These are phyloP conservation scores for Ramazzottius varieornatus DNA, from an alignment of 2,888 invertebrate species.

Conservation along the genomic window DNA sequence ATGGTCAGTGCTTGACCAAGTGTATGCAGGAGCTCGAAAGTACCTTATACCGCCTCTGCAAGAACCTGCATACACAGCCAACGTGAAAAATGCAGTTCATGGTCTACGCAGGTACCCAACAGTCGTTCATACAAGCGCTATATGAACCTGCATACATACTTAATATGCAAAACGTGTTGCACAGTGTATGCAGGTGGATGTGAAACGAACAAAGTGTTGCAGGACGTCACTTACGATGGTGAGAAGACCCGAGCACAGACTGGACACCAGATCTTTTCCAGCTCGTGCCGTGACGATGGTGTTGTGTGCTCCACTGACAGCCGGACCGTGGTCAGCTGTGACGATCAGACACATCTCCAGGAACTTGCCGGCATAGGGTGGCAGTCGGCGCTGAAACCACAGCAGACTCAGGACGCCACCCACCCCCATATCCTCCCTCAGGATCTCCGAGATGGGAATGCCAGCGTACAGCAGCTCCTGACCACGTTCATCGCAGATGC, in stretches of 20 bases:
- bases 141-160: too few species aligned
- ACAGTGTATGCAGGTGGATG: too few species aligned
- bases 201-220: too few species aligned
- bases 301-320: slow-evolving; percentile 92
- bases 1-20: too few species aligned
- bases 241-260: slow-evolving; percentile 73
- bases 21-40: too few species aligned
- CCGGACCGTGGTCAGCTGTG: slow-evolving; percentile 93
- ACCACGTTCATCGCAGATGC: slow-evolving; percentile 93
- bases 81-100: too few species aligned
- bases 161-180: too few species aligned
- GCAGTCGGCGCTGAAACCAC: slow-evolving; percentile 93
- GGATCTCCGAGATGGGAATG: slow-evolving; percentile 46
- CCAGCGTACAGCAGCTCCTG: slow-evolving; percentile 90
- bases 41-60: too few species aligned
- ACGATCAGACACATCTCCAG: slow-evolving; percentile 97
- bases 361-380: slow-evolving; percentile 78
- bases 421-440: slow-evolving; percentile 80
- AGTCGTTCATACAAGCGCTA: too few species aligned
- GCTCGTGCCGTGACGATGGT: slow-evolving; percentile 91
- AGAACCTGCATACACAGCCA: too few species aligned
- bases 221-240: slow-evolving; percentile 58
- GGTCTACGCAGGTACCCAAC: too few species aligned
- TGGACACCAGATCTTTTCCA: slow-evolving; percentile 86
- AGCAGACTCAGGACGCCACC: slow-evolving; percentile 86